phyloP scores from a whole-genome alignment of 1,140 invertebrate genomes.

The silkworm (Bombyx mori) region DNA sequence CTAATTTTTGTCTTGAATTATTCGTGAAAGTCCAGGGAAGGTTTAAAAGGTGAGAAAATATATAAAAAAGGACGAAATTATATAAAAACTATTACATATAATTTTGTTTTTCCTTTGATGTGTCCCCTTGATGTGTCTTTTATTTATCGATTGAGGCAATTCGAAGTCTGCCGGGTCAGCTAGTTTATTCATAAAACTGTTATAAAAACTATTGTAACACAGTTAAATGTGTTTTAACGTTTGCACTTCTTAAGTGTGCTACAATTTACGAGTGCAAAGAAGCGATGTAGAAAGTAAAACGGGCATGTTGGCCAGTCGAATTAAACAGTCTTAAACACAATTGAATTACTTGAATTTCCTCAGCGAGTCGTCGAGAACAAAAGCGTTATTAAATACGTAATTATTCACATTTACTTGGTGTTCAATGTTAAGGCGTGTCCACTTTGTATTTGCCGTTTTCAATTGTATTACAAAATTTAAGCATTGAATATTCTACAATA shows the following conservation, averaged over 20 bases:
- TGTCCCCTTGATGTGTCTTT: no score
- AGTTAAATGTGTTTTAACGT: constrained; percentile 1
- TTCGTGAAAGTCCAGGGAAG: no score
- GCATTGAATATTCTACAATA: no score
- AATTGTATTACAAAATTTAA: constrained; percentile 31
- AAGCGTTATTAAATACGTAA: constrained; percentile 70
- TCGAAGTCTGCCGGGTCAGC: no score
- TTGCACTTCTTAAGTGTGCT: constrained; percentile 4
- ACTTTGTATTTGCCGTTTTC: constrained; percentile 19
- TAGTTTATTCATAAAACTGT: no score
- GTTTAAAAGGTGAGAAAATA: no score
- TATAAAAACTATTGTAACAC: no score
- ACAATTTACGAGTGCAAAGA: constrained; percentile 5
- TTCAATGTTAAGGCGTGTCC: constrained; percentile 30
- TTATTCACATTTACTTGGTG: constrained; percentile 67
- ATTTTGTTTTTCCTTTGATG: no score
- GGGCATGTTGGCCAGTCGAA: constrained; percentile 40
- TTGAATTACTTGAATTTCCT: constrained; percentile 70
- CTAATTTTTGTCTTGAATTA: no score
- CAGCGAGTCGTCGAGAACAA: constrained; percentile 59
- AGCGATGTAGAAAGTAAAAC: constrained; percentile 50
- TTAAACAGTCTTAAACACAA: constrained; percentile 66
- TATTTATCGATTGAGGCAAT: no score
- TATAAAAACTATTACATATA: no score
- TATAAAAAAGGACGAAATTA: no score